phyloP scores from a whole-genome alignment of 37 sponge, comb jelly and placozoan genomes.

The Diacarnus erythraeanus region DNA sequence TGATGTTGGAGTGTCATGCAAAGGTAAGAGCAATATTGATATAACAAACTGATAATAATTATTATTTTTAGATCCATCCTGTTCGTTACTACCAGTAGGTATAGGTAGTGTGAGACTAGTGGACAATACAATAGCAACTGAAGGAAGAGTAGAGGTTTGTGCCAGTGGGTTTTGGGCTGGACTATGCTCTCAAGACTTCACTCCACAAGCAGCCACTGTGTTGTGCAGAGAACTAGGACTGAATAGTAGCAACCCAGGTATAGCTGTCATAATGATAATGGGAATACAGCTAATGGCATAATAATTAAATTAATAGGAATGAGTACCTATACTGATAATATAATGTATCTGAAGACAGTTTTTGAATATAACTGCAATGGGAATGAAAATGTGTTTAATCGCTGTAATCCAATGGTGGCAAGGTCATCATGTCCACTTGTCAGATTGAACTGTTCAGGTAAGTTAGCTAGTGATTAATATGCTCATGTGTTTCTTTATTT shows the following conservation, averaged over 20 bases:
- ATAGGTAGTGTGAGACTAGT: background rate
- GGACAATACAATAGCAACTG: background rate
- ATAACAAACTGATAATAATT: no score
- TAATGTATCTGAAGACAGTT: background rate
- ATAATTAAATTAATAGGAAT: background rate
- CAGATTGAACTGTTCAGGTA: background rate
- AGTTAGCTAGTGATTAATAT: no score
- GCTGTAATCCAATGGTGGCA: background rate
- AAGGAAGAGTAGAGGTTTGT: slow-evolving; percentile 28
- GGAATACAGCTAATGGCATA: no score
- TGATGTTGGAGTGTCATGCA: background rate
- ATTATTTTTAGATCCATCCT: background rate
- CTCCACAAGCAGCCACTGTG: background rate
- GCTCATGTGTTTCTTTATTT: background rate
- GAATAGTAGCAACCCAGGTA: background rate
- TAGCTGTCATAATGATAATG: background rate
- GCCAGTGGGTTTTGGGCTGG: background rate
- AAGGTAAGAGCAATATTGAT: background rate
- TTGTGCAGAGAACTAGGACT: slow-evolving; percentile 14
- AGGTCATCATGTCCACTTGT: background rate
- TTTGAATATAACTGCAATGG: background rate
- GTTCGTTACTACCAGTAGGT: no score
- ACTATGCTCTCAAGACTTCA: background rate
- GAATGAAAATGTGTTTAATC: background rate
- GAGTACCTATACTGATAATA: background rate